A percentile compares a stretch with the other conserved stretches of the same genome.
These are phyloP conservation scores for Semnornis frantzii DNA, from an alignment of 2,113 vertebrate genomes.

Conservation along the genomic window DNA sequence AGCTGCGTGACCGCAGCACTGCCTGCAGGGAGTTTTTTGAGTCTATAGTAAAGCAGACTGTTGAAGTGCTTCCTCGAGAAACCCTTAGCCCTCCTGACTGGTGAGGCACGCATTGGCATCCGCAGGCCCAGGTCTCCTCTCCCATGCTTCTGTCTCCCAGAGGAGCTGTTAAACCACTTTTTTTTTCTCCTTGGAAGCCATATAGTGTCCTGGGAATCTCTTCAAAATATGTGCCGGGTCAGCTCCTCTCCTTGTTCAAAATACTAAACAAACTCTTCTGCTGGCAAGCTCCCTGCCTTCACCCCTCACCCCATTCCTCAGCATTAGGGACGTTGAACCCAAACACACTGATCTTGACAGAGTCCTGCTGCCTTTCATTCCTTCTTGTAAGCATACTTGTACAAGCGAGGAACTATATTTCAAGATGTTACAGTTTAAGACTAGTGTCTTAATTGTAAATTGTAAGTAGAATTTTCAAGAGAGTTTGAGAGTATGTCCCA, in stretches of 20 bases:
- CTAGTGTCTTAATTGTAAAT: no score
- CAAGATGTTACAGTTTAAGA: no score
- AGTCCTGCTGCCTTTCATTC: background rate
- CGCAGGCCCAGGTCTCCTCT: background rate
- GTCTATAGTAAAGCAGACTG: background rate
- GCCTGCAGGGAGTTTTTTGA: accelerated
- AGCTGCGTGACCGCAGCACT: accelerated
- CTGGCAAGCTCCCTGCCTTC: background rate
- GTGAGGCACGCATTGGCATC: background rate
- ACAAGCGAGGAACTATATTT: accelerated
- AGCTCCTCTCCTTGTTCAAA: background rate
- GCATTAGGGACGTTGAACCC: background rate
- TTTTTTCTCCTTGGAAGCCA: background rate
- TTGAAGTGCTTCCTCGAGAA: background rate
- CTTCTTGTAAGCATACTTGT: background rate
- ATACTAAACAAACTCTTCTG: background rate
- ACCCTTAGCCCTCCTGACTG: background rate
- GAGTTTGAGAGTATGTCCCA: no score
- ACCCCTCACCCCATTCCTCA: accelerated
- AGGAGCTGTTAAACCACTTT: background rate
- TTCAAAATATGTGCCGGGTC: background rate
- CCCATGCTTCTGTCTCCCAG: background rate
- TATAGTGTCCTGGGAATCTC: background rate
- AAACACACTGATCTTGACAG: accelerated
- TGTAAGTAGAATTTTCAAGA: no score